Percentiles rank a stretch among this genome's conserved stretches.
Conservation (phyloP, 2,888 invertebrate species). For the Campoletis raptor region DNA sequence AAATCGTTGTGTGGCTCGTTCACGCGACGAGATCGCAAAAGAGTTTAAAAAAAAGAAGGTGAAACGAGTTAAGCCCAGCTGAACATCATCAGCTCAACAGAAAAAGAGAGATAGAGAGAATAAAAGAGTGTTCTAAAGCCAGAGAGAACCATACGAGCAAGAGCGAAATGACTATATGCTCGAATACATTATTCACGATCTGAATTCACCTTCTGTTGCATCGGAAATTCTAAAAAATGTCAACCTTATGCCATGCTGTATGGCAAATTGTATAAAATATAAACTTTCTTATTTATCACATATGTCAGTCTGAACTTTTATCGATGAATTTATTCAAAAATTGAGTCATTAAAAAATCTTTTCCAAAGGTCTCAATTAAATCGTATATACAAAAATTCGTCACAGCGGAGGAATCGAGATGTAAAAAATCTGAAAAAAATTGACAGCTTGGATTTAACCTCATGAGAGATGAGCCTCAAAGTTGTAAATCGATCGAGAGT, state of each 20-base stretch:
- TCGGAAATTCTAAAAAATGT: not conserved
- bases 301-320: not conserved
- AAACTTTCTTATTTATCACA: not conserved
- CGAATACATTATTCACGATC: conserved; percentile 68
- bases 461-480: not conserved
- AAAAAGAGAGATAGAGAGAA: conserved; percentile 42
- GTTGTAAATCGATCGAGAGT: not conserved
- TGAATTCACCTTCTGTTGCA: conserved; percentile 40
- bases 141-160: conserved; percentile 28
- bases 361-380: not conserved
- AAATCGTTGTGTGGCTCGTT: conserved; percentile 61
- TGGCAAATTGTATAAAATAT: not conserved
- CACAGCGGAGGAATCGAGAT: not conserved
- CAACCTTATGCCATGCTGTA: not conserved
- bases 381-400: not conserved
- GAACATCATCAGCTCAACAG: conserved; percentile 29
- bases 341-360: not conserved
- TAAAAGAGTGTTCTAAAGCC: conserved; percentile 1
- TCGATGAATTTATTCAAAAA: not conserved
- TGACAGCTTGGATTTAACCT: not conserved
- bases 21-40: conserved; percentile 53
- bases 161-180: conserved; percentile 43
- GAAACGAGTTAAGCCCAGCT: conserved; percentile 14
- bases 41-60: conserved; percentile 38
- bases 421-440: too few species aligned